phyloP scores from a whole-genome alignment of 2,888 invertebrate genomes.

The Dioctria rufipes region DNA sequence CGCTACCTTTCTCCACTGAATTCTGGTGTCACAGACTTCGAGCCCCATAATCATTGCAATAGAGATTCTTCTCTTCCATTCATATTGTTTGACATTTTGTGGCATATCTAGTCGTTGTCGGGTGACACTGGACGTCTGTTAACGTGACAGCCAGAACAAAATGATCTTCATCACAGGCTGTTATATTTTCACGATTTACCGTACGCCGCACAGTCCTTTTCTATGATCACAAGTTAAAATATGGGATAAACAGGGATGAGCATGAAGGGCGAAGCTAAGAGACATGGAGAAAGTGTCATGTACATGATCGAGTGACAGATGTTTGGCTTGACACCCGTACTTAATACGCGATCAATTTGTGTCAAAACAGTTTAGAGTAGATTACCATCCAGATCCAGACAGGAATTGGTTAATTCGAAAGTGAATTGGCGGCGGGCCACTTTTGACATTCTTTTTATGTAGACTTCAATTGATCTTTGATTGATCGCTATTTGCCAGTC shows the following conservation, averaged over 20 bases:
- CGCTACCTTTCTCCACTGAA: background rate
- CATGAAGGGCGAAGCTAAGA: conserved; percentile 16
- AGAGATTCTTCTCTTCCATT: conserved; percentile 55
- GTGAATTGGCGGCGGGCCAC: too few relatives aligned
- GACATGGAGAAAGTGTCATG: conserved; percentile 49
- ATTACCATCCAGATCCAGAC: conserved; percentile 4
- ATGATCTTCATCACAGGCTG: conserved; percentile 54
- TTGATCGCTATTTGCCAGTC: too few relatives aligned
- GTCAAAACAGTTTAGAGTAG: conserved; percentile 37
- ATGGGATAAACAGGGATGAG: conserved; percentile 46
- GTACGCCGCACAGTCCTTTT: background rate
- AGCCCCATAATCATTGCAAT: background rate
- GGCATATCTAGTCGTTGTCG: conserved; percentile 58
- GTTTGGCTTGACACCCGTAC: conserved; percentile 51
- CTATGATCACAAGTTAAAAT: conserved; percentile 4
- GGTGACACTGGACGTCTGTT: conserved; percentile 57
- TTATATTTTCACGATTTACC: conserved; percentile 31
- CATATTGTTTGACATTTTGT: conserved; percentile 59
- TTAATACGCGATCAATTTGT: conserved; percentile 51
- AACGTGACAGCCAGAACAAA: conserved; percentile 58
- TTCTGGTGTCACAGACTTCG: background rate
- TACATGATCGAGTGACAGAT: conserved; percentile 59
- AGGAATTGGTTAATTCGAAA: too few relatives aligned
- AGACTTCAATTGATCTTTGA: too few relatives aligned
- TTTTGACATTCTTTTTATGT: too few relatives aligned